These are phyloP conservation scores for Isaurus tuberculatus DNA, from an alignment of 92 coral and sea anemone genomes.

Conservation along the genomic window DNA sequence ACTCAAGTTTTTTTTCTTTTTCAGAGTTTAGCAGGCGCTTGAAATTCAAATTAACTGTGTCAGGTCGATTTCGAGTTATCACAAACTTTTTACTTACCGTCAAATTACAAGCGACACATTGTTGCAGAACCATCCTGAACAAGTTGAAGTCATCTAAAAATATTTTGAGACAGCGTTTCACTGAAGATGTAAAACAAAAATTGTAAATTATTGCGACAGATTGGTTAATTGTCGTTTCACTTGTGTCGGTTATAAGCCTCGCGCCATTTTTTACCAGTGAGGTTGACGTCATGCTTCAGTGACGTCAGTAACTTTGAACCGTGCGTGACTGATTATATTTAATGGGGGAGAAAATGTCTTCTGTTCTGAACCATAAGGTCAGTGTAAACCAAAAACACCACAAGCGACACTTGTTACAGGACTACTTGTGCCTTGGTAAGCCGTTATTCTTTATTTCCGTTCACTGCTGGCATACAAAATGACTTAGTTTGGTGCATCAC, in stretches of 20 bases:
- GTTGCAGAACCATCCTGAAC: constrained; percentile 58
- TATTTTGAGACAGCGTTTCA: background rate
- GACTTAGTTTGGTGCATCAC: no score
- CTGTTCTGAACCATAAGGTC: no score
- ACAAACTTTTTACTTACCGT: constrained; percentile 38
- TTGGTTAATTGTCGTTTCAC: background rate
- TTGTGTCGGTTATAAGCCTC: constrained; percentile 9
- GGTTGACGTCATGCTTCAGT: constrained; percentile 36
- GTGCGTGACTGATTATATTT: background rate
- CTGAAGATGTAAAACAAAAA: background rate
- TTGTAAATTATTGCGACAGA: background rate
- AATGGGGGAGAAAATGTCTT: no score
- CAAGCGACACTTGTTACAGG: no score
- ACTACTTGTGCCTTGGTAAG: no score
- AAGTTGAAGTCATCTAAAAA: background rate
- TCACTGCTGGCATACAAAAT: no score
- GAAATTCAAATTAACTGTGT: background rate
- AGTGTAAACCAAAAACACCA: no score
- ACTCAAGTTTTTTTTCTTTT: background rate
- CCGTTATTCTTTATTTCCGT: no score
- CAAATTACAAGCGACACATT: constrained; percentile 65
- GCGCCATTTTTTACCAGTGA: constrained; percentile 33
- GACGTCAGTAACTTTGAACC: constrained; percentile 13
- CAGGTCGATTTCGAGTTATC: constrained; percentile 5
- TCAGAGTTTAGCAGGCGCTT: background rate